Evolutionary conservation across 2,113 vertebrate species (phyloP).

Genomic region (Elaphurus davidianus): DNA sequence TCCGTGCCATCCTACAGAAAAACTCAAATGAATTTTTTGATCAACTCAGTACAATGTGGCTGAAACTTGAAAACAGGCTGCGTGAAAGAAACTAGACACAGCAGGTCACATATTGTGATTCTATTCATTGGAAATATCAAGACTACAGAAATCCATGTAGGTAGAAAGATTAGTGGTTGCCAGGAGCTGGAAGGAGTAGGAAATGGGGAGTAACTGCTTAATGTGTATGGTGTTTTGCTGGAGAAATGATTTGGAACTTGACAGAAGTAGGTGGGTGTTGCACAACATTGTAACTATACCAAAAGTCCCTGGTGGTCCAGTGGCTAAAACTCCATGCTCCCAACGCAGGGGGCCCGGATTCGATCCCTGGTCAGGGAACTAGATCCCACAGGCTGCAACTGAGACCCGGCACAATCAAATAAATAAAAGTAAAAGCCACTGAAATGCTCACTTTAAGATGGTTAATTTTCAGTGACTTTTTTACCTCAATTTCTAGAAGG

Average conservation of each 20-base stretch:
- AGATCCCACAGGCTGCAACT: background rate
- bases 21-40: background rate
- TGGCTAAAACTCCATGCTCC: background rate
- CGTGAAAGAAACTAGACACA: background rate
- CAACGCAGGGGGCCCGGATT: background rate
- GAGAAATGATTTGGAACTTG: background rate
- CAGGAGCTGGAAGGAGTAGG: background rate
- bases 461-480: conserved; percentile 12
- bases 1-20: background rate
- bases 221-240: background rate
- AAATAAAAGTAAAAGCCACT: background rate
- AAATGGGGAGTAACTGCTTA: background rate
- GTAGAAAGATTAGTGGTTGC: background rate
- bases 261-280: background rate
- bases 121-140: background rate
- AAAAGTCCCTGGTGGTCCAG: background rate
- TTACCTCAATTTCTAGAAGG: background rate
- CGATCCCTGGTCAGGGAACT: background rate
- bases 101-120: background rate
- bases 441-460: background rate
- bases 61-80: background rate
- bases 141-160: background rate
- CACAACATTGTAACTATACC: background rate
- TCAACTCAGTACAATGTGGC: background rate
- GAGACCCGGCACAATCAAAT: background rate